Percentiles rank a stretch among this genome's conserved stretches.
phyloP scores from a whole-genome alignment of 2,888 invertebrate species.

The Phorcus lineatus region DNA sequence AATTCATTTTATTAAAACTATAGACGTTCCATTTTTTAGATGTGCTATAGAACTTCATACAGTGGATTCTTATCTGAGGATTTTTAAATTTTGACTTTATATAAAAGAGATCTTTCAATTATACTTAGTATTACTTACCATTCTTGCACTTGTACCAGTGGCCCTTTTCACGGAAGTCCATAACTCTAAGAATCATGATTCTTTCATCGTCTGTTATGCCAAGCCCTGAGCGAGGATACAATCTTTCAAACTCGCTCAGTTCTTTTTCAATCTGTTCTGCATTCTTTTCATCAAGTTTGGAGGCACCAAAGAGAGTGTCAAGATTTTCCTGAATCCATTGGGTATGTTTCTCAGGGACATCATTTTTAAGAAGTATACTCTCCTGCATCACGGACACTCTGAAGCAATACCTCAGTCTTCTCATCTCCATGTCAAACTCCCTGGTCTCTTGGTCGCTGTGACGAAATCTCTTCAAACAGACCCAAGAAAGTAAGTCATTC shows the following conservation, averaged over 20 bases:
- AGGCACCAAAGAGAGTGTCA: slow-evolving; percentile 76
- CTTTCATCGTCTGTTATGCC: slow-evolving; percentile 78
- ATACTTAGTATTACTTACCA: slow-evolving; percentile 69
- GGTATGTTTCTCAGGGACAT: slow-evolving; percentile 9
- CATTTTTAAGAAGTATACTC: neutral
- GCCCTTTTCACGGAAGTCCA: slow-evolving; percentile 78
- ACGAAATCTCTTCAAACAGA: neutral
- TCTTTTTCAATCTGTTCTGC: slow-evolving; percentile 71
- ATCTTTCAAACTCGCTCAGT: slow-evolving; percentile 78
- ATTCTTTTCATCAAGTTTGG: neutral
- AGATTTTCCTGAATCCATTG: neutral
- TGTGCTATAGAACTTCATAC: too few species aligned
- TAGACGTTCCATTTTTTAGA: too few species aligned
- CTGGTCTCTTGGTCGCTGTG: slow-evolving; percentile 40
- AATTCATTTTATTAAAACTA: too few species aligned
- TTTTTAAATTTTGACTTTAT: too few species aligned
- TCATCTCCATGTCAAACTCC: slow-evolving; percentile 45
- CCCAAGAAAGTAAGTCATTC: neutral
- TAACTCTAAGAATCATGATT: slow-evolving; percentile 79
- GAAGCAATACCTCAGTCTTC: slow-evolving; percentile 30
- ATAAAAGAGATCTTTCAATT: neutral
- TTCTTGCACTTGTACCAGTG: slow-evolving; percentile 85
- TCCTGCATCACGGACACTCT: slow-evolving; percentile 28
- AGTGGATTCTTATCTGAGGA: too few species aligned
- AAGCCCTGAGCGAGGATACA: slow-evolving; percentile 49